Evolutionary conservation across 1,140 invertebrate species (phyloP).

Genomic region (Batillaria attramentaria): DNA sequence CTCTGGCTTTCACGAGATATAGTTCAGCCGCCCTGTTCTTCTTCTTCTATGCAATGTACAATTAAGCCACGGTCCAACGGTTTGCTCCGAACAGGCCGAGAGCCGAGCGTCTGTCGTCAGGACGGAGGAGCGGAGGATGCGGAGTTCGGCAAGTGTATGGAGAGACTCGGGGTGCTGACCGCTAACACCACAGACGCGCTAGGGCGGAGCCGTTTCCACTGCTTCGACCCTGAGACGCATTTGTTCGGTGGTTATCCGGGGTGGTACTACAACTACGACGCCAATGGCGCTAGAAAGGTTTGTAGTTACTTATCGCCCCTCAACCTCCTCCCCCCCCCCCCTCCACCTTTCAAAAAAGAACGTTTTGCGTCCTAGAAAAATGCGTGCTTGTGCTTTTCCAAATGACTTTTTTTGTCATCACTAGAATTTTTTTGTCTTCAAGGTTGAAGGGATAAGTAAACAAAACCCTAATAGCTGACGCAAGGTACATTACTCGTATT

Average conservation of each 20-base stretch:
- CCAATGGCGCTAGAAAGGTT: conserved; percentile 58
- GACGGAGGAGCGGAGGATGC: conserved; percentile 91
- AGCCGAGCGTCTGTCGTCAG: conserved; percentile 75
- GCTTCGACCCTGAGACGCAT: conserved; percentile 77
- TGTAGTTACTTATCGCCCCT: conserved; percentile 15
- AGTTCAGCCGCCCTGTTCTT: neutral
- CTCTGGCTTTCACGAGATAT: too few relatives aligned
- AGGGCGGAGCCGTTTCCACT: conserved; percentile 91
- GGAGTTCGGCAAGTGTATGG: conserved; percentile 93
- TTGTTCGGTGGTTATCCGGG: conserved; percentile 67
- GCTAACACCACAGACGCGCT: conserved; percentile 88
- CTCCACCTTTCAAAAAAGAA: too few relatives aligned
- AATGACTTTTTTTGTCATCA: too few relatives aligned
- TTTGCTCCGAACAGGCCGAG: conserved; percentile 36
- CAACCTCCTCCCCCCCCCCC: conserved; percentile 2
- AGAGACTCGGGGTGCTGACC: conserved; percentile 86
- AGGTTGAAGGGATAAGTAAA: too few relatives aligned
- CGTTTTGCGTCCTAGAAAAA: too few relatives aligned
- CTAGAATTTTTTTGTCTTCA: too few relatives aligned
- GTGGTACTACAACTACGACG: conserved; percentile 59
- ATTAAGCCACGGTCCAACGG: neutral
- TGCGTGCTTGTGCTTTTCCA: too few relatives aligned
- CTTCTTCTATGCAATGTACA: neutral
- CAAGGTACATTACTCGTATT: too few relatives aligned
- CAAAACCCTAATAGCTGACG: too few relatives aligned